Percentiles rank a stretch among this genome's conserved stretches.
Conservation (phyloP, 2,797 vertebrate species). For the Sciurus carolinensis region DNA sequence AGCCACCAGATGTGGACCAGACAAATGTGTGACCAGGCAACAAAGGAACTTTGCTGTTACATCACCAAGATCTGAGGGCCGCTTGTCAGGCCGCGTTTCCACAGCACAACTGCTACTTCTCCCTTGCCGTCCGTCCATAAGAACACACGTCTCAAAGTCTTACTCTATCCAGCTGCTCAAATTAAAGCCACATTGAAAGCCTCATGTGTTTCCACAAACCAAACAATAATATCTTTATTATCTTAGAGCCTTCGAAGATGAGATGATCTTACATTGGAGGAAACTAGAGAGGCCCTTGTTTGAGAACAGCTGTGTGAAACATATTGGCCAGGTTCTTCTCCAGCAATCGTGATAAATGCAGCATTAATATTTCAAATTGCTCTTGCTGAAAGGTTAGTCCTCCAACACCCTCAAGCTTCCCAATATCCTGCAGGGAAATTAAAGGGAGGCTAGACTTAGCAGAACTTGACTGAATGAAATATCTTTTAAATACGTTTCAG, state of each 20-base stretch:
- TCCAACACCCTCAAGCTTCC: constrained; percentile 71
- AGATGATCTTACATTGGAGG: constrained; percentile 1
- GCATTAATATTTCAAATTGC: constrained; percentile 62
- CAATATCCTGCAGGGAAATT: constrained; percentile 77
- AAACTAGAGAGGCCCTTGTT: constrained; percentile 2
- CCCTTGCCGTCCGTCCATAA: not conserved
- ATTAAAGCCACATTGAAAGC: not conserved
- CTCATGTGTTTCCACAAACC: not conserved
- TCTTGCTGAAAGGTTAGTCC: constrained; percentile 49
- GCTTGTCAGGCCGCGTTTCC: not conserved
- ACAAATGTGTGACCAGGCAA: fast-evolving
- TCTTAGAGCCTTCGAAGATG: not conserved
- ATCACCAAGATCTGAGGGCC: not conserved
- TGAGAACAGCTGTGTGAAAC: constrained; percentile 71
- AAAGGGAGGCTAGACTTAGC: constrained; percentile 61
- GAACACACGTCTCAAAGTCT: not conserved
- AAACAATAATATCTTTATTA: constrained; percentile 15
- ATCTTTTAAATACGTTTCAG: constrained; percentile 47
- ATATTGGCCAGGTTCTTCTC: constrained; percentile 56
- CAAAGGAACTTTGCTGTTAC: too few species aligned
- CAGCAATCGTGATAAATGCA: not conserved
- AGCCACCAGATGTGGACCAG: not conserved
- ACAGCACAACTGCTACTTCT: not conserved
- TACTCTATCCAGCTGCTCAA: not conserved
- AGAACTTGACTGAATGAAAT: constrained; percentile 55